Base-by-base conservation (phyloP, 2,113 vertebrate genomes). In the Cisticola juncidis region DNA sequence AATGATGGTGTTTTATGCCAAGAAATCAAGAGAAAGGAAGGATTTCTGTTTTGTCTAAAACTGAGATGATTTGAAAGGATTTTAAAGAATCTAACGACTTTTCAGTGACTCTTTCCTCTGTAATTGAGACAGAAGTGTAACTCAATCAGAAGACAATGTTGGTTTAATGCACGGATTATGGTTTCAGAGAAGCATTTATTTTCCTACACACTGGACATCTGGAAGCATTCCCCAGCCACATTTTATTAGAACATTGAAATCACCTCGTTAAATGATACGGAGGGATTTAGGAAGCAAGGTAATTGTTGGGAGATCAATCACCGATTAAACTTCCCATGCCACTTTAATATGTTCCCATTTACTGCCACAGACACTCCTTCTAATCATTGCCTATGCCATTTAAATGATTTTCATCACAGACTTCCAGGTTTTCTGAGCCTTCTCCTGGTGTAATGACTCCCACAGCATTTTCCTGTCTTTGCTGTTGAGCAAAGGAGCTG, bases 231-330 rank as follows among this genome's bases (percentile, higher is more conserved):
- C 33, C 54, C 61, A 91, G 93, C 82, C 87, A 84, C 62, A 33
- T 95, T 97, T 97, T 95, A 96, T 92, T 96, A 95, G 93, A 96
- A 97, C 72, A 88, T 62, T 96, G 90, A 95, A 94, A 86, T 93
- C 90, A 95, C 92, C 89, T 95, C 40, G 1, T 95, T 95, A 96
- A 96, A 97, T 81, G 77, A 80, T 85, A 90, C 26, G 25, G 88
- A 80, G 70, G 93, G 74, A 74, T 84, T 94, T 73, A 88, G 73
- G 94, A 76, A 91, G 83, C 65, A 60, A 80, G 61, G 89, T 71
- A 90, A 92, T 91, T 93, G 82, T n/a, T 87, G 56, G 81, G 66
- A 94, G 87, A 91, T 92, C 95, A 92, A 60, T 96, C 71, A 69
- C 79, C 29, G 53, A 81, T 76, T 84, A 85, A 92, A 70, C 77